Percentiles rank a stretch among this genome's conserved stretches.
phyloP scores from a whole-genome alignment of 2,113 vertebrate species.

The Gopherus flavomarginatus region DNA sequence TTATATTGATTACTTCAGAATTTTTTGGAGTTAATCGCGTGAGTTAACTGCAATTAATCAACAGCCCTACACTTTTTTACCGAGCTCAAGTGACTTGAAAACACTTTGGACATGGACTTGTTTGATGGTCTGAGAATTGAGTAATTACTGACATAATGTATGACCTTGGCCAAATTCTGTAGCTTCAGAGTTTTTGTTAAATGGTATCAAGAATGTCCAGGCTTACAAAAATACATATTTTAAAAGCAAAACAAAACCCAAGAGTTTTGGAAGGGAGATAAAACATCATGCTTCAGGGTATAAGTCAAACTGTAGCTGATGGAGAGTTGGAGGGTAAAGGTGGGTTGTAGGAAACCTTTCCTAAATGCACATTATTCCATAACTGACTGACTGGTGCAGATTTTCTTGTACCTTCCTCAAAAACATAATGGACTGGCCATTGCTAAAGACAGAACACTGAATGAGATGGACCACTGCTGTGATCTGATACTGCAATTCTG shows the following conservation, averaged over 20 bases:
- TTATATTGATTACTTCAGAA: too few relatives aligned
- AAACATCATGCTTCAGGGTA: not conserved
- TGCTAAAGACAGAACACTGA: not conserved
- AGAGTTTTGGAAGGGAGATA: not conserved
- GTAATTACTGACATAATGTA: not conserved
- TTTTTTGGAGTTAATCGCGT: too few relatives aligned
- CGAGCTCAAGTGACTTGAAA: not conserved
- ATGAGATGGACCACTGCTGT: not conserved
- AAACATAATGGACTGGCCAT: not conserved
- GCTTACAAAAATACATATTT: not conserved
- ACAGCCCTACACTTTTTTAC: too few relatives aligned
- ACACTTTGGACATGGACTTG: not conserved
- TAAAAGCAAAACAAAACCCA: not conserved
- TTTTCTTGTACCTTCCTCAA: not conserved
- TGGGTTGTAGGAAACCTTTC: not conserved
- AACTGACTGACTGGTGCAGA: not conserved
- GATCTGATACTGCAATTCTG: not conserved
- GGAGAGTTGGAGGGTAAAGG: not conserved
- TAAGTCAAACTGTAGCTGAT: not conserved
- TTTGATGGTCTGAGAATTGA: not conserved
- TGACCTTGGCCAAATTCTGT: not conserved
- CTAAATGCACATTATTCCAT: not conserved
- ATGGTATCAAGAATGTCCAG: not conserved
- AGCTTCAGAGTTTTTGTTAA: not conserved
- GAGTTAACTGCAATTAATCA: too few relatives aligned